Percentiles rank a stretch among this genome's conserved stretches.
phyloP scores from a whole-genome alignment of 2,888 invertebrate genomes.

The Drosophila borealis region DNA sequence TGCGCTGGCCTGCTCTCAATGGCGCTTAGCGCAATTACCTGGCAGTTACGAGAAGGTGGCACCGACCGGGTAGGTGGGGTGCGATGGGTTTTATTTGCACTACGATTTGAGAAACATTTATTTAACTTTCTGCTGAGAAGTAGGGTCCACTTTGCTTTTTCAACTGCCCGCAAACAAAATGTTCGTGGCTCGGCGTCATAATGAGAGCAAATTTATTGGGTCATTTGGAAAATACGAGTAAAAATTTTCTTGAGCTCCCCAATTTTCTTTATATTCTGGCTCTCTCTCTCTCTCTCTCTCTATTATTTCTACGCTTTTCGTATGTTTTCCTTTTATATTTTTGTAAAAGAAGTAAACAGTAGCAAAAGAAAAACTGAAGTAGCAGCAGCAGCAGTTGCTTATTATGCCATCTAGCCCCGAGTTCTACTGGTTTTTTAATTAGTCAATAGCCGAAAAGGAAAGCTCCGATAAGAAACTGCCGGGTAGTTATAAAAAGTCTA shows the following conservation, averaged over 20 bases:
- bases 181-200: constrained; percentile 78
- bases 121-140: constrained; percentile 54
- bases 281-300: constrained; percentile 9
- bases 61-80: background rate
- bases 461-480: constrained; percentile 60
- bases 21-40: constrained; percentile 75
- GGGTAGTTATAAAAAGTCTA: constrained; percentile 35
- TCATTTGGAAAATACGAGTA: constrained; percentile 76
- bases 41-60: constrained; percentile 34
- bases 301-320: constrained; percentile 17
- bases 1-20: constrained; percentile 64
- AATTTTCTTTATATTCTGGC: constrained; percentile 32
- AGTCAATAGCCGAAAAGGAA: constrained; percentile 69
- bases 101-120: constrained; percentile 67
- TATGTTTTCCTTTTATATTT: constrained; percentile 27
- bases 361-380: constrained; percentile 23
- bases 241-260: constrained; percentile 62
- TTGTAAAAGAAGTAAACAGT: constrained; percentile 29
- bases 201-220: constrained; percentile 80
- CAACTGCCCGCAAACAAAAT: constrained; percentile 63
- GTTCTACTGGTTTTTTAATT: constrained; percentile 68
- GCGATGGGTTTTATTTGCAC: constrained; percentile 44
- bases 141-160: constrained; percentile 38
- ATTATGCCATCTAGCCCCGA: constrained; percentile 70
- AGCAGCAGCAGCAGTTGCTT: constrained; percentile 69